Conservation (phyloP, 1,140 invertebrate genomes). For the Drosophila kurseongensis region DNA sequence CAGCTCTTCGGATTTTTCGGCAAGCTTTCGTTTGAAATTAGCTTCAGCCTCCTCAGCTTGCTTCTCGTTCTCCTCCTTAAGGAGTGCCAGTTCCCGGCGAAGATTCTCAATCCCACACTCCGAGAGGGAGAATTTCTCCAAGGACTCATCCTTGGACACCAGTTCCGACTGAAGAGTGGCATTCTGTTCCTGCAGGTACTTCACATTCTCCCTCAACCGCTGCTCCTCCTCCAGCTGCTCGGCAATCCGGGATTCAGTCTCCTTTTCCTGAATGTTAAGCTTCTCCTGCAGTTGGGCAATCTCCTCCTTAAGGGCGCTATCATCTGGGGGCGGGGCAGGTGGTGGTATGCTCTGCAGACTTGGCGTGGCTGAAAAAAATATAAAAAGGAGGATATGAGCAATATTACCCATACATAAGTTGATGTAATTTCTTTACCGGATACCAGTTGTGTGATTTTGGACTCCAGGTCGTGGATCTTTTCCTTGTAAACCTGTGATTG, state of each 20-base stretch:
- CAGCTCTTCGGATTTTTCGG: conserved; percentile 50
- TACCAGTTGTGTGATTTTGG: conserved; percentile 75
- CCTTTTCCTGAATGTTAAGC: conserved; percentile 58
- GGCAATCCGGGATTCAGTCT: conserved; percentile 64
- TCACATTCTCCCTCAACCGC: conserved; percentile 84
- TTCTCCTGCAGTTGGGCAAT: conserved; percentile 84
- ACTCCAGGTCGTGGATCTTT: conserved; percentile 85
- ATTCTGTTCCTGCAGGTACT: conserved; percentile 84
- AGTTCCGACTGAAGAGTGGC: conserved; percentile 66
- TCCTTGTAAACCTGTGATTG: conserved; percentile 80
- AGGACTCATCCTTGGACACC: conserved; percentile 68
- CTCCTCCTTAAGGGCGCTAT: conserved; percentile 61
- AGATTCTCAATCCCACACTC: conserved; percentile 76
- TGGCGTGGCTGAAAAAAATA: conserved; percentile 31
- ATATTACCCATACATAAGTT: not conserved
- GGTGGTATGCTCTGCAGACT: conserved; percentile 51
- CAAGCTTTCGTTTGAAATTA: conserved; percentile 48
- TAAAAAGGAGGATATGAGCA: not conserved
- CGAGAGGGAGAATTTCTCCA: conserved; percentile 78
- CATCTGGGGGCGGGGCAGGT: conserved; percentile 42
- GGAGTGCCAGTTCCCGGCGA: conserved; percentile 60
- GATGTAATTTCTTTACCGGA: conserved; percentile 54
- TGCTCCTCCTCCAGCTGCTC: conserved; percentile 76
- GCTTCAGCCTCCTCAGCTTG: conserved; percentile 43
- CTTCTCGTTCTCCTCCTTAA: conserved; percentile 76